Evolutionary conservation across 2,888 invertebrate genomes (phyloP), one percentile per base, ranked within the genome.

Genomic region (Augiades crinisus): DNA sequence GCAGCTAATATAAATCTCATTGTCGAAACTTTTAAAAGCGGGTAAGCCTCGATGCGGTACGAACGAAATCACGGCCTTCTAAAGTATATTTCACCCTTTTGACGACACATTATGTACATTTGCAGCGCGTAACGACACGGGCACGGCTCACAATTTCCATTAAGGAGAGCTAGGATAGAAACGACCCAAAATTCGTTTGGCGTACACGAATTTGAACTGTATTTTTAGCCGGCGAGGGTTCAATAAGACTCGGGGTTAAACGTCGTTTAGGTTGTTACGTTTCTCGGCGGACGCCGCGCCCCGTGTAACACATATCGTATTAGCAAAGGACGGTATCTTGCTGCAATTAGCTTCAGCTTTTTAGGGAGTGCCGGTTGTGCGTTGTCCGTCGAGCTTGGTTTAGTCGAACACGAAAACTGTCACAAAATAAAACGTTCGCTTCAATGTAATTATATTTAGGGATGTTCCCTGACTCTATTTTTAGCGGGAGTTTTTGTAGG

Each of bases 31-130:
- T 83, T 81, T 77, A 78, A 81, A 80, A 81, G 78, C 75, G 73
- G 64, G 76, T 72, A 75, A 80, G 70, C 74, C 69, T 67, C 59
- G 68, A 72, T 65, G 75, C 74, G 68, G 69, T 70, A 71, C 70
- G 76, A 78, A 81, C 74, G 67, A 81, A 88, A 87, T 88, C 88
- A 86, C 83, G 75, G 78, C 73, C 76, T 77, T 76, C 81, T 82
- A 81, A 85, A 84, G 84, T 86, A 86, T 83, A 85, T 85, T 86
- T 86, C 82, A 86, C 86, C 87, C 88, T 84, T 88, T 87, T 87
- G 86, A 87, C 84, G 87, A 88, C 85, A 84, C 83, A 88, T 87
- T 88, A 86, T 81, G 79, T 87, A 88, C 86, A 82, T 89, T 88
- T 81, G 82, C 82, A 83, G 83, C 79, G 81, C 78, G 82, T 87